These are phyloP conservation scores for Oryzias curvinotus DNA, from an alignment of 2,113 vertebrate genomes.

Conservation along the genomic window DNA sequence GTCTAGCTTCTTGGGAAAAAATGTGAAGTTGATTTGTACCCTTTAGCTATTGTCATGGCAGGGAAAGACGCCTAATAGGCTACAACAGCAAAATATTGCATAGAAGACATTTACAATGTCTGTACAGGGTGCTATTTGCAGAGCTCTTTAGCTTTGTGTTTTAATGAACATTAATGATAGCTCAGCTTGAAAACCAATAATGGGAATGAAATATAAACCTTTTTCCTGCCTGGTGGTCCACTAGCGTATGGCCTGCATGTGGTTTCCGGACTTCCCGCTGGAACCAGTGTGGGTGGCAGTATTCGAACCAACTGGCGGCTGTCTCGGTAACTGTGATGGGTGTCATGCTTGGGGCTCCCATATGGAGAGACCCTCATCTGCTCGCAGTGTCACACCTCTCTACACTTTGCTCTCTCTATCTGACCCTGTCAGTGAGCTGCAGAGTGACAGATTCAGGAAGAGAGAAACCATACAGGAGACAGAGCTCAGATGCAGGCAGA, in stretches of 20 bases:
- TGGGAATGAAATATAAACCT: conserved; percentile 28
- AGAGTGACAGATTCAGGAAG: conserved; percentile 48
- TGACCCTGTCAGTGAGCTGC: conserved; percentile 64
- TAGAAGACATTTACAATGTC: not conserved
- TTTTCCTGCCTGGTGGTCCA: conserved; percentile 19
- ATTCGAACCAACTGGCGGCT: conserved; percentile 55
- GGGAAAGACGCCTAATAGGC: conserved; percentile 6
- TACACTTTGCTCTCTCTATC: conserved; percentile 65
- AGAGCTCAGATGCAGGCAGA: conserved; percentile 50
- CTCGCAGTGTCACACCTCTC: conserved; percentile 66
- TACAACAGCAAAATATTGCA: conserved; percentile 2
- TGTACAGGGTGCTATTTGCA: not conserved
- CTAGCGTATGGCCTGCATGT: conserved; percentile 27
- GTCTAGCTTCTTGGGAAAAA: conserved; percentile 33
- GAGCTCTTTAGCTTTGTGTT: conserved; percentile 20
- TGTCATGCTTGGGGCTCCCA: conserved; percentile 55
- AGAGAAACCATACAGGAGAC: conserved; percentile 30
- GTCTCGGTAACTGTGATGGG: conserved; percentile 54
- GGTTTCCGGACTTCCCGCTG: conserved; percentile 33
- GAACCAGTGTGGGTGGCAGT: conserved; percentile 44
- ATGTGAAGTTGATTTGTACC: conserved; percentile 26
- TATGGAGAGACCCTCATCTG: conserved; percentile 67
- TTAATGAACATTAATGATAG: conserved; percentile 20
- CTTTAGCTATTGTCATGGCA: conserved; percentile 22
- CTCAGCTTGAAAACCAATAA: conserved; percentile 41